Evolutionary conservation across 2,113 vertebrate species (phyloP).

Genomic region (Tragelaphus imberbis): DNA sequence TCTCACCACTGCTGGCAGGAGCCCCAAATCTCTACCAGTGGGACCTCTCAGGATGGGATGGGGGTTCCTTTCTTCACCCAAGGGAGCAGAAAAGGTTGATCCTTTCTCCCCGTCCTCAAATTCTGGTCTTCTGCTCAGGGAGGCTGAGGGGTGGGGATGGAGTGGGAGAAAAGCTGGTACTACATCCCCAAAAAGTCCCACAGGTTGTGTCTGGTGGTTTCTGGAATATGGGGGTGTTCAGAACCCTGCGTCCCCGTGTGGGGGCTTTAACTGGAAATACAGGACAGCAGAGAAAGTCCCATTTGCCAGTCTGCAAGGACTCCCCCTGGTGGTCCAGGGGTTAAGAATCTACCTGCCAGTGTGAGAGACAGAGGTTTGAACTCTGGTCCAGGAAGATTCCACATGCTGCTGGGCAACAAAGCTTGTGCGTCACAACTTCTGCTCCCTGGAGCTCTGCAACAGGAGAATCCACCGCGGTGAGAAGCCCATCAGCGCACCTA

Average conservation of each 20-base stretch:
- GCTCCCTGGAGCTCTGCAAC: not conserved
- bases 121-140: not conserved
- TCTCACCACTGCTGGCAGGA: not conserved
- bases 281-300: not conserved
- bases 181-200: not conserved
- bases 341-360: not conserved
- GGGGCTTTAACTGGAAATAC: not conserved
- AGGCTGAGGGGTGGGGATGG: too few relatives aligned
- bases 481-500: rapidly evolving
- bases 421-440: rapidly evolving
- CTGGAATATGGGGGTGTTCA: not conserved
- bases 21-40: not conserved
- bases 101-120: not conserved
- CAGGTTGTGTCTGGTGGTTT: not conserved
- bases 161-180: not conserved
- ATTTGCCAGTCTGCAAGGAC: not conserved
- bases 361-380: not conserved
- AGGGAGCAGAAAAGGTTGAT: not conserved
- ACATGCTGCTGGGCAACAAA: not conserved
- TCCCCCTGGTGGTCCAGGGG: not conserved
- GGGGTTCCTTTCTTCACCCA: not conserved
- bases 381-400: not conserved
- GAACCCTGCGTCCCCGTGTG: not conserved
- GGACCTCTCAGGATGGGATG: not conserved
- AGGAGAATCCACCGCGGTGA: not conserved